These are phyloP conservation scores for Epinephelus cyanopodus DNA, from an alignment of 2,113 vertebrate genomes.

Conservation along the genomic window DNA sequence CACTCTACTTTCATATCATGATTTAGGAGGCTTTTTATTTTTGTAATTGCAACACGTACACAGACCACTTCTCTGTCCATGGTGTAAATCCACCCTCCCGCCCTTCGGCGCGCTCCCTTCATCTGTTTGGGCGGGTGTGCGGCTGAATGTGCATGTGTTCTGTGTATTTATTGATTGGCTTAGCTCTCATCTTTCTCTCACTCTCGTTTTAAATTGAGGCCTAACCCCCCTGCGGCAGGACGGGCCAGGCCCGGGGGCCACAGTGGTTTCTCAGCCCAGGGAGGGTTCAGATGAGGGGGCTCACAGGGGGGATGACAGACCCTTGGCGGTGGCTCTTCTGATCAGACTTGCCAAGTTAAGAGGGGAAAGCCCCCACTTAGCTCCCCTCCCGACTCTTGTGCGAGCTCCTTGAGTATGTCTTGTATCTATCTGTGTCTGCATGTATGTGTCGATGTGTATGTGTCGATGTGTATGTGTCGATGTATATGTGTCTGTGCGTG, in stretches of 20 bases:
- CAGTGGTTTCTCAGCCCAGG: constrained; percentile 50
- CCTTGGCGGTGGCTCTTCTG: constrained; percentile 66
- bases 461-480: constrained; percentile 19
- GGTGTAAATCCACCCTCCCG: constrained; percentile 61
- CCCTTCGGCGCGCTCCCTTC: constrained; percentile 32
- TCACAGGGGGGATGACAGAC: constrained; percentile 60
- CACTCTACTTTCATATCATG: constrained; percentile 78
- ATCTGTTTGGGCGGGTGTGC: constrained; percentile 45
- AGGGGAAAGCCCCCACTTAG: constrained; percentile 61
- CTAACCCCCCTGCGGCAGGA: constrained; percentile 35
- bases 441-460: constrained; percentile 20
- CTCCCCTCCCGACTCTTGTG: constrained; percentile 4
- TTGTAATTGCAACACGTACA: constrained; percentile 72
- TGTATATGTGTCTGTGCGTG: constrained; percentile 29
- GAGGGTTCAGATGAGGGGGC: constrained; percentile 52
- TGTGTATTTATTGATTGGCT: constrained; percentile 77
- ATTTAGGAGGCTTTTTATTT: constrained; percentile 85
- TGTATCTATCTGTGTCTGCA: constrained; percentile 11
- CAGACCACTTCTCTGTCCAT: constrained; percentile 49
- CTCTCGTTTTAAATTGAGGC: constrained; percentile 74
- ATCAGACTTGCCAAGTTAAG: constrained; percentile 75
- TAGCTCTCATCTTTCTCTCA: constrained; percentile 77
- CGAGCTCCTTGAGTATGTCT: constrained; percentile 33
- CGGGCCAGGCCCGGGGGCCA: constrained; percentile 42
- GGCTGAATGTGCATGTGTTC: constrained; percentile 68